A percentile compares a stretch with the other conserved stretches of the same genome.
These are phyloP conservation scores for Bugulina stolonifera DNA, from an alignment of 2,888 invertebrate species.

Conservation along the genomic window DNA sequence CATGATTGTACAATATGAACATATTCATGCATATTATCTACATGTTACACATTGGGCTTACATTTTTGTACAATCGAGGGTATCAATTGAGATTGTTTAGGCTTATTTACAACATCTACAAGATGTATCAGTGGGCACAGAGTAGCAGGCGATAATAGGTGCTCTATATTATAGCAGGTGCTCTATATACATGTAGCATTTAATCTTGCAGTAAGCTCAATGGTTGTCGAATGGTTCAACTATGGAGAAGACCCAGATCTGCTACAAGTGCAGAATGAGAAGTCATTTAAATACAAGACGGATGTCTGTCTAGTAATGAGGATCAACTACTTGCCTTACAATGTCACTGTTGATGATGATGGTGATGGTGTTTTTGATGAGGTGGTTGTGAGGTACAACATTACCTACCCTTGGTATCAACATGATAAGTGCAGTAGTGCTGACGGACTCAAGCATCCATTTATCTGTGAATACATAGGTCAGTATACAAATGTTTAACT, in stretches of 20 bases:
- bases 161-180: no score
- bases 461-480: constrained; percentile 20
- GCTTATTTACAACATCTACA: no score
- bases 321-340: neutral
- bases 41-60: no score
- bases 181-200: neutral
- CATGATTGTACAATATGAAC: no score
- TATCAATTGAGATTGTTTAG: no score
- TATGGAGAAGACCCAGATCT: neutral
- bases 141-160: no score
- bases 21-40: no score
- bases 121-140: no score
- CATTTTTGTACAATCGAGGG: no score
- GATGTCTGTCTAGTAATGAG: constrained; percentile 11
- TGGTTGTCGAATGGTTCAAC: constrained; percentile 17
- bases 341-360: neutral
- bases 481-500: no score
- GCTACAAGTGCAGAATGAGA: neutral
- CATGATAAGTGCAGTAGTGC: neutral
- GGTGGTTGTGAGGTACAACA: neutral
- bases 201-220: neutral
- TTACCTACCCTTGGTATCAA: constrained; percentile 2
- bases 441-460: constrained; percentile 2
- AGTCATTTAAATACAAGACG: neutral
- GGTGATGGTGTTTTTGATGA: no score